Conservation (phyloP, 1,140 invertebrate genomes). For the Trissolcus basalis region DNA sequence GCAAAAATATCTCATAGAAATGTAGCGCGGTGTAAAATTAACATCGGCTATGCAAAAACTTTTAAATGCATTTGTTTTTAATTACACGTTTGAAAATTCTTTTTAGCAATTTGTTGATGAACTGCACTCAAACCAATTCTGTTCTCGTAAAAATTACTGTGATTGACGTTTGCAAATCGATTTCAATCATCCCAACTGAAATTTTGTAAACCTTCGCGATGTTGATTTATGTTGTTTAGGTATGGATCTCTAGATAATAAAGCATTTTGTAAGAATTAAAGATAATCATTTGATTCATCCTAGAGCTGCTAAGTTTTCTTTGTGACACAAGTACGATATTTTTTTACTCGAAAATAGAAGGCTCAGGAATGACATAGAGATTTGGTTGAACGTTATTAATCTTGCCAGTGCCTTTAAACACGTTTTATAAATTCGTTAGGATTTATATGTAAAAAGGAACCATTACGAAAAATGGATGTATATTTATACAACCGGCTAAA, state of each 20-base stretch:
- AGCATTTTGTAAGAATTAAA: constrained; percentile 9
- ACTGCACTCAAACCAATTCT: no score
- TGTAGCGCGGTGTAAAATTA: neutral
- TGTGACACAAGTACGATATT: constrained; percentile 18
- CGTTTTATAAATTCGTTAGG: constrained; percentile 24
- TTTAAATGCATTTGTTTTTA: neutral
- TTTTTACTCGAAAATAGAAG: constrained; percentile 28
- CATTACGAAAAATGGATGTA: constrained; percentile 21
- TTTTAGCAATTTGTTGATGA: no score
- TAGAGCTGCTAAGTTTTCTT: constrained; percentile 6
- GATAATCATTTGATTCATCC: neutral
- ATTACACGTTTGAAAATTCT: no score
- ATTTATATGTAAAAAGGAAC: constrained; percentile 9
- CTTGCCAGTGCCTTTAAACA: constrained; percentile 34
- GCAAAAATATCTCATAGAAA: neutral
- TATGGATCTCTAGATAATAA: constrained; percentile 13
- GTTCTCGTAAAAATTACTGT: no score
- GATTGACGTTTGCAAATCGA: no score
- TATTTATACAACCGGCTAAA: constrained; percentile 10
- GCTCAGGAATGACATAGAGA: neutral
- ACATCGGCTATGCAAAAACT: neutral
- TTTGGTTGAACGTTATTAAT: constrained; percentile 23
- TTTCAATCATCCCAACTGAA: no score
- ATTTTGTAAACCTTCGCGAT: no score
- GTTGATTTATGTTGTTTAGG: neutral